Percentiles rank a stretch among this genome's conserved stretches.
Conservation (phyloP, 2,888 invertebrate species). For the Brachylomia viminalis region DNA sequence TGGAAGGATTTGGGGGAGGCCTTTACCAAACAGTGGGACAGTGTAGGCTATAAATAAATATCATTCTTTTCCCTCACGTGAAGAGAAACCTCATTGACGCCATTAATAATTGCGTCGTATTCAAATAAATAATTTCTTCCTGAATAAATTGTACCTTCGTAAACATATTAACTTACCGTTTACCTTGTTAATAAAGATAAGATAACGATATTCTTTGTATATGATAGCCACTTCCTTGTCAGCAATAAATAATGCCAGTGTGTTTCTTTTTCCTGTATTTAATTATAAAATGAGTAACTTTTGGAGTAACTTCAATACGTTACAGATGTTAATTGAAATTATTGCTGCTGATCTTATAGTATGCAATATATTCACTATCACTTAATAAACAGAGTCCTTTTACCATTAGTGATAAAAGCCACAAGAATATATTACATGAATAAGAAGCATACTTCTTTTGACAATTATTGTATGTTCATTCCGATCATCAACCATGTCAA, state of each 20-base stretch:
- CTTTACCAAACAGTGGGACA: neutral
- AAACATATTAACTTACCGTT: slow-evolving; percentile 54
- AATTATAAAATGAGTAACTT: slow-evolving; percentile 29
- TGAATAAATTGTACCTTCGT: slow-evolving; percentile 47
- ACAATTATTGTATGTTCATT: slow-evolving; percentile 1
- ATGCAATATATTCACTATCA: neutral
- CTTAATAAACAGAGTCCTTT: neutral
- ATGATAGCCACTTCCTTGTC: slow-evolving; percentile 44
- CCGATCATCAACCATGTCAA: slow-evolving; percentile 2
- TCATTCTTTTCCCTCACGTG: slow-evolving; percentile 9
- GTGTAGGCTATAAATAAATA: neutral
- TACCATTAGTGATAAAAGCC: neutral
- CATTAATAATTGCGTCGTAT: slow-evolving; percentile 22
- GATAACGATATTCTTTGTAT: slow-evolving; percentile 54
- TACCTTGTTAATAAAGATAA: slow-evolving; percentile 49
- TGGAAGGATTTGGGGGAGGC: neutral
- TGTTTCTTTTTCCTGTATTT: slow-evolving; percentile 44
- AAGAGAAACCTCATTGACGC: slow-evolving; percentile 12
- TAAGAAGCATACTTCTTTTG: neutral
- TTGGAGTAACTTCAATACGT: slow-evolving; percentile 14
- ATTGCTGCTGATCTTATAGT: slow-evolving; percentile 7
- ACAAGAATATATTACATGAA: neutral
- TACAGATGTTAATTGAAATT: neutral
- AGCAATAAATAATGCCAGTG: slow-evolving; percentile 45
- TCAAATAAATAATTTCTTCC: slow-evolving; percentile 50